These are phyloP conservation scores for Poecilia wingei DNA, from an alignment of 2,797 vertebrate genomes.

Conservation along the genomic window DNA sequence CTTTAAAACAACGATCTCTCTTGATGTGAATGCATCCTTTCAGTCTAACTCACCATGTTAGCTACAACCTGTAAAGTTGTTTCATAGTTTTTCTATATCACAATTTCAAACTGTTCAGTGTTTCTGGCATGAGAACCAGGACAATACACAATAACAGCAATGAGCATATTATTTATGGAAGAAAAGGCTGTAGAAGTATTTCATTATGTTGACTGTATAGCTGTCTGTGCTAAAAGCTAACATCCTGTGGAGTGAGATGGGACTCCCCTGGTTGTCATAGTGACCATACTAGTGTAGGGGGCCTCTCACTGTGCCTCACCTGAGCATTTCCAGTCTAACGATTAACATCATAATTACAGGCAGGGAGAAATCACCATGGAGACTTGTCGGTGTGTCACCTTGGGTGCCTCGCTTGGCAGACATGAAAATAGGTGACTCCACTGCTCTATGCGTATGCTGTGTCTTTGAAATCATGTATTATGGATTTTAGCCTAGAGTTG, in stretches of 20 bases:
- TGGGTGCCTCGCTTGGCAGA: constrained; percentile 6
- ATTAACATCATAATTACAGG: constrained; percentile 28
- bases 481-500: background rate
- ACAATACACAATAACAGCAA: background rate
- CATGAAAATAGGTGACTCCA: background rate
- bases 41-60: too few relatives aligned
- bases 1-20: background rate
- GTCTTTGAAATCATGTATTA: background rate
- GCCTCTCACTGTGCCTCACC: background rate
- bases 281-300: background rate
- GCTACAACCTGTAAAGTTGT: background rate
- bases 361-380: constrained; percentile 46
- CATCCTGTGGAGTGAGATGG: background rate
- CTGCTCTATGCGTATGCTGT: background rate
- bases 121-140: background rate
- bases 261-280: background rate
- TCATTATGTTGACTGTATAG: background rate
- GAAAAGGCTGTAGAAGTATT: background rate
- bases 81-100: background rate
- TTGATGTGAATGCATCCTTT: too few relatives aligned
- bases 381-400: constrained; percentile 26
- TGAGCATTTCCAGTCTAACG: background rate
- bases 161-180: background rate
- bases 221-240: background rate
- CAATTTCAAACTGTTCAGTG: background rate